Evolutionary conservation across 2,888 invertebrate species (phyloP), one percentile per base, ranked within the genome.

Genomic region (Standfussiana lucernea): DNA sequence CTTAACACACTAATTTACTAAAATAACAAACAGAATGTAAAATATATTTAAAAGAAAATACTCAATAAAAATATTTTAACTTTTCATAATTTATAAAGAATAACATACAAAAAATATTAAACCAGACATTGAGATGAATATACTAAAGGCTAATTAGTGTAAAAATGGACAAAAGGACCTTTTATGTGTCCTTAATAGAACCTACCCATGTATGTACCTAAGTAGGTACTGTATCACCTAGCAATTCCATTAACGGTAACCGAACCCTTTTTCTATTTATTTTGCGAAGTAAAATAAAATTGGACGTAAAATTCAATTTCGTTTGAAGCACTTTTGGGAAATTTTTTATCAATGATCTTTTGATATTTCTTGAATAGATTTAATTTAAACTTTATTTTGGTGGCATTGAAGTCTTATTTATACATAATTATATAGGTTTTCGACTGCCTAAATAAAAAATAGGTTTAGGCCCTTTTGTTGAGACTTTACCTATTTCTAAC

Each of bases 211-310:
- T n/a, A 45, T 4, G 18, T 67, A 75, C 5, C 10, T 56, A 42
- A 68, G 56, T 78, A 71, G 18, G 35, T 72, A 68, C 50, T 64
- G 37, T 72, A 50, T 64, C 45, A 70, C 61, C 62, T 59, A 76
- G 42, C 71, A 62, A 77, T 72, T 73, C 70, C 61, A 82, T 74
- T 79, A 72, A 62, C 72, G 11, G 74, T 82, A 71, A 72, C 64
- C 37, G 61, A 79, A 77, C 70, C 77, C 71, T 68, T 86, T 82
- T 80, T 73, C 50, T 86, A 79, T 85, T 83, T 83, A 86, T 73
- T 83, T 77, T 72, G 45, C 21, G 64, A 72, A 62, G 82, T 70
- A 53, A 76, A 61, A 68, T 73, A 73, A 72, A 75, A 77, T 77
- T 67, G 76, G 50, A 75, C 61, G 37, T 65, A 53, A 79, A 86